These are phyloP conservation scores for Oplegnathus fasciatus DNA, from an alignment of 2,113 vertebrate species.

Conservation along the genomic window DNA sequence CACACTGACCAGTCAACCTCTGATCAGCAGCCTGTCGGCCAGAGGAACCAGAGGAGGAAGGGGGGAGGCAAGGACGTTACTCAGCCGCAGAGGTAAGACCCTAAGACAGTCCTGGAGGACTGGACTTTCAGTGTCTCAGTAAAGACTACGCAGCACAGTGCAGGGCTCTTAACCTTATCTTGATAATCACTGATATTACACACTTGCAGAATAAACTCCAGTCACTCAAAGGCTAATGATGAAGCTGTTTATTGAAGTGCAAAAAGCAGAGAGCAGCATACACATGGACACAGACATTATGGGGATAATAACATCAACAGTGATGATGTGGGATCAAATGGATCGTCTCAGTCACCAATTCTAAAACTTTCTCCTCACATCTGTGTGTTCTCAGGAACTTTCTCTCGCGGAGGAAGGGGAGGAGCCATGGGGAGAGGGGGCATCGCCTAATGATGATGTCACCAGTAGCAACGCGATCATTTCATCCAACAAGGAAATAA, in stretches of 20 bases:
- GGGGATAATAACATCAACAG: background rate
- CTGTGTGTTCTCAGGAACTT: slow-evolving; percentile 52
- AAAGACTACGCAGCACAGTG: background rate
- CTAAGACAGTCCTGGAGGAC: background rate
- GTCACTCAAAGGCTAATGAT: slow-evolving; percentile 20
- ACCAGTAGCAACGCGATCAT: background rate
- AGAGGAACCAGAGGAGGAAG: slow-evolving; percentile 81
- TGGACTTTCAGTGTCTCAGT: background rate
- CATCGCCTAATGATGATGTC: slow-evolving; percentile 43
- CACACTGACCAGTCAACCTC: slow-evolving; percentile 84
- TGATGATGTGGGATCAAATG: background rate
- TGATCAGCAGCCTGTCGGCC: slow-evolving; percentile 66
- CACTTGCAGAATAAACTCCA: background rate
- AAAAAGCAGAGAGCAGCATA: slow-evolving; percentile 41
- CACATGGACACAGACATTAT: background rate
- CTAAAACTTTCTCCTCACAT: background rate
- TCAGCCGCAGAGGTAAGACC: slow-evolving; percentile 85
- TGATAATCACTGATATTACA: background rate
- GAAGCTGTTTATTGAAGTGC: slow-evolving; percentile 62
- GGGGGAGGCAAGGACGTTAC: slow-evolving; percentile 80
- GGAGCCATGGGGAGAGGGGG: slow-evolving; percentile 75
- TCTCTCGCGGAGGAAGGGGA: slow-evolving; percentile 72
- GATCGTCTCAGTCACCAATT: background rate
- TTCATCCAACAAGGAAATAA: slow-evolving; percentile 10
- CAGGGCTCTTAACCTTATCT: background rate